Conservation (phyloP, 2,113 vertebrate genomes). For the Felis chaus region DNA sequence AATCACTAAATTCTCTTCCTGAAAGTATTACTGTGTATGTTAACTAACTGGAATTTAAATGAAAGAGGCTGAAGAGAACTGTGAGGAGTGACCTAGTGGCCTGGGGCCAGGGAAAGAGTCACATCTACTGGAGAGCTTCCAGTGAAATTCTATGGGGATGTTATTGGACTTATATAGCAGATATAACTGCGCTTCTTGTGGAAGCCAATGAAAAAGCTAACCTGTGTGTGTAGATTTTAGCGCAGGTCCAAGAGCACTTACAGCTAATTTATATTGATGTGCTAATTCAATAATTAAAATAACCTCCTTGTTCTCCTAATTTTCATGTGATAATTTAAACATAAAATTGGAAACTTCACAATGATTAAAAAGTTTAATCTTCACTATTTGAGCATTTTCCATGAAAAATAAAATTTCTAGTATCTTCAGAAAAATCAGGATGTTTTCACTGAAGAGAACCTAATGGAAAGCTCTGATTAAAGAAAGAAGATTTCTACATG, state of each 20-base stretch:
- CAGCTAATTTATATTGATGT: background rate
- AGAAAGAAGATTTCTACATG: background rate
- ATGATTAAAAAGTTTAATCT: background rate
- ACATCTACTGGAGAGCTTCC: background rate
- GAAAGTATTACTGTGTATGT: background rate
- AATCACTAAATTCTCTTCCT: background rate
- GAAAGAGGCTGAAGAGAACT: background rate
- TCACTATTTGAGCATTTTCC: background rate
- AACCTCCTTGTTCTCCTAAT: background rate
- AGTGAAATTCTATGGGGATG: background rate
- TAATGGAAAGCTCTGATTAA: background rate
- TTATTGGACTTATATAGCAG: background rate
- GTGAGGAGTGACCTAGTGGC: background rate
- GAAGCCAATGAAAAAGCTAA: background rate
- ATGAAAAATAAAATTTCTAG: background rate
- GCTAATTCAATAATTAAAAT: conserved; percentile 1
- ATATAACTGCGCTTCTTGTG: background rate
- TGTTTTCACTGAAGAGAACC: background rate
- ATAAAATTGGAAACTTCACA: background rate
- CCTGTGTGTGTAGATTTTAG: background rate
- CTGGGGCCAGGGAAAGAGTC: background rate
- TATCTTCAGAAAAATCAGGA: background rate
- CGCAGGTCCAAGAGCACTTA: background rate
- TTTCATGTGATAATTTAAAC: conserved; percentile 17
- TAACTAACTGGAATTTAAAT: background rate